Evolutionary conservation across 2,888 invertebrate species (phyloP).

Genomic region (Stenolophus ochropezus): DNA sequence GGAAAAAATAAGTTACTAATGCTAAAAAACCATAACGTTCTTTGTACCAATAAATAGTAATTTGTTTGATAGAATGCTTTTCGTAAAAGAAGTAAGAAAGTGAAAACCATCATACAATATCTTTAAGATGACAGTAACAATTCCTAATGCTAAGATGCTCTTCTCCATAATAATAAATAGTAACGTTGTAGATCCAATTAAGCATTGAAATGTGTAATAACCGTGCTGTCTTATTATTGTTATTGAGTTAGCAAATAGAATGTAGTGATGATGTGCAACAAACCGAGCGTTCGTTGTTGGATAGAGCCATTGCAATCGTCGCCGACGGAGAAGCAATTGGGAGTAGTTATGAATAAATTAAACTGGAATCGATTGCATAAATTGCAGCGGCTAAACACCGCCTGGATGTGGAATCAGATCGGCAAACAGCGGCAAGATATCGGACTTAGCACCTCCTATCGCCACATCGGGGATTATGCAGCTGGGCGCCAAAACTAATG

Average conservation of each 20-base stretch:
- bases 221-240: too few relatives aligned
- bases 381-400: slow-evolving; percentile 25
- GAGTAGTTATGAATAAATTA: slow-evolving; percentile 50
- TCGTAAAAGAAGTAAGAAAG: too few relatives aligned
- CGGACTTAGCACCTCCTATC: neutral
- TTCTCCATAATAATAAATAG: too few relatives aligned
- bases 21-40: too few relatives aligned
- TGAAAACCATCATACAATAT: too few relatives aligned
- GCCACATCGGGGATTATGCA: neutral
- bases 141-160: too few relatives aligned
- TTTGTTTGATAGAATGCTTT: too few relatives aligned
- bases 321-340: neutral
- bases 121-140: too few relatives aligned
- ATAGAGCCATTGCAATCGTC: neutral
- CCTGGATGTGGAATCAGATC: slow-evolving; percentile 17
- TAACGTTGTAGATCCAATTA: too few relatives aligned
- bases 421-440: slow-evolving; percentile 21
- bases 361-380: slow-evolving; percentile 41
- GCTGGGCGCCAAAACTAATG: neutral
- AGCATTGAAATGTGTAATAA: too few relatives aligned
- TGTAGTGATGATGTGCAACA: neutral
- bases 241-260: neutral
- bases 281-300: neutral
- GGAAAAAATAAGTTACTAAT: too few relatives aligned
- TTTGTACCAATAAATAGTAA: too few relatives aligned